Conservation (phyloP, 2,113 vertebrate genomes). For the Erinaceus europaeus region DNA sequence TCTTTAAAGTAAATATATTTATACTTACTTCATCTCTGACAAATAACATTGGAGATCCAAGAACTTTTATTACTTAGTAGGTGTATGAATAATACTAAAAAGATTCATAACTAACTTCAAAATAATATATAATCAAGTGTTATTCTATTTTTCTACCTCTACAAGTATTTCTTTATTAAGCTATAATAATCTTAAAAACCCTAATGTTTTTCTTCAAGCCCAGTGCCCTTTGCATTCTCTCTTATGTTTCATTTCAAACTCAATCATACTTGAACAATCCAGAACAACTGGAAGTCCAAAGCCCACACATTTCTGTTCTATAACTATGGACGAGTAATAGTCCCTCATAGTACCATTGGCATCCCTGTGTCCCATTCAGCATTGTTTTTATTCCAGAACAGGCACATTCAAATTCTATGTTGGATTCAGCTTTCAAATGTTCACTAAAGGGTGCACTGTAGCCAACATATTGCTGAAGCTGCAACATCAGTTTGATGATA, state of each 20-base stretch:
- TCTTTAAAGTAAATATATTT: neutral
- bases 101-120: neutral
- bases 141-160: no score
- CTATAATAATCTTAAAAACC: no score
- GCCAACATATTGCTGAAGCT: slow-evolving; percentile 17
- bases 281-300: neutral
- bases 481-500: neutral
- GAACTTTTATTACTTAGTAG: neutral
- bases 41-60: neutral
- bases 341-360: neutral
- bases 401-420: neutral
- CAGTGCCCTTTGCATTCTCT: neutral
- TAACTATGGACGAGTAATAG: neutral
- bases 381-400: slow-evolving; percentile 1
- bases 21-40: neutral
- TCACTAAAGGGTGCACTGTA: neutral
- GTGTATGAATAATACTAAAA: neutral
- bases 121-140: no score
- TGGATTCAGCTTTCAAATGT: slow-evolving; percentile 29
- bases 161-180: neutral
- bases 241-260: neutral
- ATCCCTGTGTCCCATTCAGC: neutral
- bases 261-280: neutral
- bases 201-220: neutral
- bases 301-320: neutral